Evolutionary conservation across 2,113 vertebrate genomes (phyloP).

Genomic region (Psittacara wagleri): DNA sequence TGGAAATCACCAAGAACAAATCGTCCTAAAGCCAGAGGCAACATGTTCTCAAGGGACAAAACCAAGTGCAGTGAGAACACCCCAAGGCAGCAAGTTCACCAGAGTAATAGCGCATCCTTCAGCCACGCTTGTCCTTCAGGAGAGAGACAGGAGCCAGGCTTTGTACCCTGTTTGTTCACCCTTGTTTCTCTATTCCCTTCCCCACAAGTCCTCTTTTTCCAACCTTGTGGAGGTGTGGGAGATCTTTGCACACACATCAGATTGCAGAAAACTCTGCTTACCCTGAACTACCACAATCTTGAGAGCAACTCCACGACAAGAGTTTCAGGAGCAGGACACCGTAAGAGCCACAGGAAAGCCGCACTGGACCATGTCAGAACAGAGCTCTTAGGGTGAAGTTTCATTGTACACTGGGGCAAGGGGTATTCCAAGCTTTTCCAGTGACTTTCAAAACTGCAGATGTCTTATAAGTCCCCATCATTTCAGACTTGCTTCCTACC

Average conservation of each 20-base stretch:
- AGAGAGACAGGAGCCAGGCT: background rate
- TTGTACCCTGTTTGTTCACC: background rate
- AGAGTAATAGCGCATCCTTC: background rate
- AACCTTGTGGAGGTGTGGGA: background rate
- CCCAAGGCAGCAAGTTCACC: background rate
- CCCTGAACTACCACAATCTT: background rate
- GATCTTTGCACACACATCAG: background rate
- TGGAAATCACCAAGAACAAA: constrained; percentile 23
- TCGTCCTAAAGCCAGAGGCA: background rate
- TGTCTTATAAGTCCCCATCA: background rate
- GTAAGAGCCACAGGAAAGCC: background rate
- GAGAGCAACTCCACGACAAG: background rate
- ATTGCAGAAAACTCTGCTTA: background rate
- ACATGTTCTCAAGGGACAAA: background rate
- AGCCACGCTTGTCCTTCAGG: background rate
- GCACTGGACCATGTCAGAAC: background rate
- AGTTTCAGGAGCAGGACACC: background rate
- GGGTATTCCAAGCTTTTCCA: background rate
- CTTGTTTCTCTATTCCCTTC: background rate
- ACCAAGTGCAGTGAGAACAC: background rate
- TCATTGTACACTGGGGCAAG: background rate
- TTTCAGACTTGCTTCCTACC: background rate
- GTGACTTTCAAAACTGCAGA: background rate
- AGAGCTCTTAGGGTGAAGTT: background rate
- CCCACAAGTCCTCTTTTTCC: background rate